A percentile compares a stretch with the other conserved stretches of the same genome.
These are phyloP conservation scores for Artibeus jamaicensis DNA, from an alignment of 2,797 vertebrate genomes.

Conservation along the genomic window DNA sequence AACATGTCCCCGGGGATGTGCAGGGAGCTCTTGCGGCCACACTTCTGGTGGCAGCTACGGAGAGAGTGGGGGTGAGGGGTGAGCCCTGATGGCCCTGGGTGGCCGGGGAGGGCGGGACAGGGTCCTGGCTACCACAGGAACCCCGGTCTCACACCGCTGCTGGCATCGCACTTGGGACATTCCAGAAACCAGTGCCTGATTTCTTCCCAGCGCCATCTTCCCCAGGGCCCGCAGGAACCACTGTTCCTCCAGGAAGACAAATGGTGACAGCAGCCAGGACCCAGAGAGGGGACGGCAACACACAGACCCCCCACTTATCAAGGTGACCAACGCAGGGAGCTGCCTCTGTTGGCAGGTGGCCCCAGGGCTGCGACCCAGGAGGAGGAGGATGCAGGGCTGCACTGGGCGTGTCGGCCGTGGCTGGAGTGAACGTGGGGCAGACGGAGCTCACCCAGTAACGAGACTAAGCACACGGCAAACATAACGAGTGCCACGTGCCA, in stretches of 20 bases:
- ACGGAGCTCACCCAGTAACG: background rate
- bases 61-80: background rate
- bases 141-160: background rate
- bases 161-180: background rate
- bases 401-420: background rate
- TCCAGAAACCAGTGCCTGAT: background rate
- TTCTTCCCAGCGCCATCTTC: background rate
- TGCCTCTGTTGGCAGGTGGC: no score
- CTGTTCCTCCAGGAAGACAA: background rate
- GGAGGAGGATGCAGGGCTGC: background rate
- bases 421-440: background rate
- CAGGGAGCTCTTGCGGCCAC: constrained; percentile 77
- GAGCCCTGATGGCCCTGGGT: constrained; percentile 57
- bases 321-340: background rate
- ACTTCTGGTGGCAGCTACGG: constrained; percentile 83
- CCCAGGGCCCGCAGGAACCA: background rate
- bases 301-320: rapidly evolving
- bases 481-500: rapidly evolving
- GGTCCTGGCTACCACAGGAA: rapidly evolving
- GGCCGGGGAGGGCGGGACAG: background rate
- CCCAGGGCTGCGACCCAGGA: background rate
- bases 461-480: rapidly evolving
- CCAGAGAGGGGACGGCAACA: no score
- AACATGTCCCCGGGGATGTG: constrained; percentile 81
- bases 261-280: background rate